Conservation (phyloP, 2,888 invertebrate genomes). For the Pocota personata region DNA sequence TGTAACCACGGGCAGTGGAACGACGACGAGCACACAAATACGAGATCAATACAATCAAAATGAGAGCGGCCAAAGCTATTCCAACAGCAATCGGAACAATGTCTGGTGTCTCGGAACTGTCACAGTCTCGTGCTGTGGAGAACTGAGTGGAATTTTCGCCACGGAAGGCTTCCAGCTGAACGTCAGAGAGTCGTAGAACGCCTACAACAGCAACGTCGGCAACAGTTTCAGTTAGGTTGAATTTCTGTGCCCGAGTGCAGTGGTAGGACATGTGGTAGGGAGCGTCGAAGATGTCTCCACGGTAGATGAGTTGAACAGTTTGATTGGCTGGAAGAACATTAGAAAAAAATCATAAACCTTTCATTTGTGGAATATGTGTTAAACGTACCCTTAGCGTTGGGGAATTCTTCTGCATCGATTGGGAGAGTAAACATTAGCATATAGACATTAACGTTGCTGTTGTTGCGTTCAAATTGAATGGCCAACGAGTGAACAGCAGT, state of each 20-base stretch:
- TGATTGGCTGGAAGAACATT: constrained; percentile 78
- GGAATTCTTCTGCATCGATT: constrained; percentile 79
- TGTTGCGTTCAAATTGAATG: constrained; percentile 83
- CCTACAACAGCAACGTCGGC: constrained; percentile 79
- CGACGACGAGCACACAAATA: constrained; percentile 96
- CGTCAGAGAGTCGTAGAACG: constrained; percentile 84
- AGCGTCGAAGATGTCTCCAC: constrained; percentile 84
- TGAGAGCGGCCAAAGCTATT: constrained; percentile 94
- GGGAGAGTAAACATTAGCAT: constrained; percentile 78
- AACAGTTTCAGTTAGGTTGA: constrained; percentile 84
- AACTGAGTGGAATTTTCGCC: constrained; percentile 84
- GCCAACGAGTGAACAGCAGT: constrained; percentile 77
- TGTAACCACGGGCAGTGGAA: constrained; percentile 92
- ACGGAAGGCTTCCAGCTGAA: constrained; percentile 91
- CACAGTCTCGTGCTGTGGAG: constrained; percentile 89
- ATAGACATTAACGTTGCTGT: constrained; percentile 79
- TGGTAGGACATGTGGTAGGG: constrained; percentile 89
- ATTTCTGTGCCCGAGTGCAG: constrained; percentile 85
- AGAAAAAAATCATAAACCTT: background rate
- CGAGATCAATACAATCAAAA: constrained; percentile 94
- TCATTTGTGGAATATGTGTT: background rate
- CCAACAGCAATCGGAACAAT: constrained; percentile 99
- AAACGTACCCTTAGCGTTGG: constrained; percentile 79
- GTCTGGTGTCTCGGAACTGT: constrained; percentile 90
- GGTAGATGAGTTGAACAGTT: constrained; percentile 83